These are phyloP conservation scores for Tetrax tetrax DNA, from an alignment of 2,113 vertebrate species.

Conservation along the genomic window DNA sequence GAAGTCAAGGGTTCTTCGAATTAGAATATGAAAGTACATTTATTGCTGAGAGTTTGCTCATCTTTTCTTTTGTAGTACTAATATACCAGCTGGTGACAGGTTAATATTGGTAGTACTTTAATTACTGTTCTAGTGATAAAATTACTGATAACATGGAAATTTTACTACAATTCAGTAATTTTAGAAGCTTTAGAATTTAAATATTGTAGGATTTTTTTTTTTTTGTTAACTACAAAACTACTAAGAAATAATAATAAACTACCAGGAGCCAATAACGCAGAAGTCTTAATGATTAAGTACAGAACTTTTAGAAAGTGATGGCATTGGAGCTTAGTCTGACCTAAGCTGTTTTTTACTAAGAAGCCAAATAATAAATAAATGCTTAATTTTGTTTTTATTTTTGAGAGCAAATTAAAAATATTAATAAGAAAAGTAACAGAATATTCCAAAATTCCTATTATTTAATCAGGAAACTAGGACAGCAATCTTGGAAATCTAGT, in stretches of 20 bases:
- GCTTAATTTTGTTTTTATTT: constrained; percentile 6
- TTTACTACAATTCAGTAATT: background rate
- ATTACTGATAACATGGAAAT: background rate
- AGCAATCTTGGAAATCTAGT: background rate
- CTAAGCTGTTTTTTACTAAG: background rate
- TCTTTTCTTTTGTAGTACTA: background rate
- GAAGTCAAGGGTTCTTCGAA: background rate
- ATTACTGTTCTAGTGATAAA: background rate
- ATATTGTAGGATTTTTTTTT: background rate
- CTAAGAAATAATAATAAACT: background rate
- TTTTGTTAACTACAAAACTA: background rate
- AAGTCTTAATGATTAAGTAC: background rate
- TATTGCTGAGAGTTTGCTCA: background rate
- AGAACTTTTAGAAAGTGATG: background rate
- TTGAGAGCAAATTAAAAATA: constrained; percentile 9
- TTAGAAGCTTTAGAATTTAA: background rate
- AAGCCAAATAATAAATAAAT: background rate
- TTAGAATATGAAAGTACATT: background rate
- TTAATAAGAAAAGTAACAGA: constrained; percentile 12
- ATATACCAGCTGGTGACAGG: background rate
- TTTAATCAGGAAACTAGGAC: constrained; percentile 28
- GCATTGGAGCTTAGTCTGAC: background rate
- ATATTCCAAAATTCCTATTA: constrained; percentile 7
- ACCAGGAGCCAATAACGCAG: background rate
- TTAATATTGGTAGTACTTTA: background rate